Conservation (phyloP, 2,113 vertebrate genomes). For the Corapipo altera region DNA sequence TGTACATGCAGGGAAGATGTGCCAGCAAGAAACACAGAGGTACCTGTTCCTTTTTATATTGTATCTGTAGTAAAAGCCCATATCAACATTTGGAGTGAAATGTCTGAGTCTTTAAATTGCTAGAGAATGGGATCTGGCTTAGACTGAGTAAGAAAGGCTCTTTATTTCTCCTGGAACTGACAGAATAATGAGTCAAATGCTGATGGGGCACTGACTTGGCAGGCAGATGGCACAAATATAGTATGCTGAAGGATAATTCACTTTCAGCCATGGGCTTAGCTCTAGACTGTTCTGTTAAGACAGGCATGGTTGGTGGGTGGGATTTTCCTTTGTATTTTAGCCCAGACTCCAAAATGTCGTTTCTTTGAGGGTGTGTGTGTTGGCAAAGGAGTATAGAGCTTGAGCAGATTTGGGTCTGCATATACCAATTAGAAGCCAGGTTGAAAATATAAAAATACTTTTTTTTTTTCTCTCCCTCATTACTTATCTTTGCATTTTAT, state of each 20-base stretch:
- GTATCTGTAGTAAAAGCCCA: background rate
- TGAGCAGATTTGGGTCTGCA: background rate
- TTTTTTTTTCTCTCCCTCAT: background rate
- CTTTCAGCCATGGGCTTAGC: background rate
- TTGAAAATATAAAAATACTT: background rate
- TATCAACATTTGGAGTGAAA: background rate
- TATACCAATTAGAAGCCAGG: background rate
- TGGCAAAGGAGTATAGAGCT: background rate
- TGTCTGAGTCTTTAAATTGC: background rate
- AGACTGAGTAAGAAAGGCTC: background rate
- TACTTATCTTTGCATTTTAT: background rate
- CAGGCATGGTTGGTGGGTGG: background rate
- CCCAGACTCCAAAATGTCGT: background rate
- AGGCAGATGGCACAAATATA: constrained; percentile 5
- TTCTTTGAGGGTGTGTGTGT: background rate
- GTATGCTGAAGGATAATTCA: background rate
- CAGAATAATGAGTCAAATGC: constrained; percentile 29
- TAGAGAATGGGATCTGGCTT: background rate
- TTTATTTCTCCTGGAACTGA: constrained; percentile 7
- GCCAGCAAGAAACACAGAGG: background rate
- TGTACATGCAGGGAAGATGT: background rate
- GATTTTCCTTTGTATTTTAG: background rate
- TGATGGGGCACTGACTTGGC: constrained; percentile 8
- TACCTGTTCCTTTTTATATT: background rate
- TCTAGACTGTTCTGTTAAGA: background rate